These are phyloP conservation scores for Muntiacus muntjak DNA, from an alignment of 2,113 vertebrate species.

Conservation along the genomic window DNA sequence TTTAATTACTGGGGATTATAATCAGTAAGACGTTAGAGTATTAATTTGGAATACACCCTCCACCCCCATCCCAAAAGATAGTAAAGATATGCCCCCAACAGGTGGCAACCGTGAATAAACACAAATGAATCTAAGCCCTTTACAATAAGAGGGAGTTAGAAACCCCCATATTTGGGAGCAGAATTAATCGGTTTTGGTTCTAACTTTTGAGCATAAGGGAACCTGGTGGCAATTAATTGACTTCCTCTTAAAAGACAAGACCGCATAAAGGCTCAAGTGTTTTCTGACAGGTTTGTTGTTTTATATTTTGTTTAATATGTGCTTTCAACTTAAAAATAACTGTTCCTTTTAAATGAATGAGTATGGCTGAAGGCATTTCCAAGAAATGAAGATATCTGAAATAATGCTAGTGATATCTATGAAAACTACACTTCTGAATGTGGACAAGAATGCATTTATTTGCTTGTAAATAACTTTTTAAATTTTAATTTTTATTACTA, in stretches of 20 bases:
- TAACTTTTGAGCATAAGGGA: background rate
- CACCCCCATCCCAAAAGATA: background rate
- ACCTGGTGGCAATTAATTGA: background rate
- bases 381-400: constrained; percentile 46
- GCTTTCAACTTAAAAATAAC: background rate
- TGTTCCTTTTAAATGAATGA: background rate
- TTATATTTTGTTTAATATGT: background rate
- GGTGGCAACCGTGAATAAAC: background rate
- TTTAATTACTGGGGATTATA: background rate
- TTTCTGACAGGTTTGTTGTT: background rate
- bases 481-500: constrained; percentile 27
- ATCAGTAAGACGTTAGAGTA: background rate
- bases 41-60: background rate
- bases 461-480: constrained; percentile 25
- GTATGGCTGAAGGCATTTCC: background rate
- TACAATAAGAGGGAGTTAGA: background rate
- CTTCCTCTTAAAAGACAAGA: background rate
- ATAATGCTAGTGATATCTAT: background rate
- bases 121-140: background rate
- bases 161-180: background rate
- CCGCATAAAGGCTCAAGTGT: background rate
- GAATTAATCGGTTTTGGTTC: constrained; percentile 18
- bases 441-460: background rate
- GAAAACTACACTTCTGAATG: background rate
- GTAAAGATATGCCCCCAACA: background rate